phyloP scores from a whole-genome alignment of 2,113 vertebrate species.

The Hippocampus barbouri region DNA sequence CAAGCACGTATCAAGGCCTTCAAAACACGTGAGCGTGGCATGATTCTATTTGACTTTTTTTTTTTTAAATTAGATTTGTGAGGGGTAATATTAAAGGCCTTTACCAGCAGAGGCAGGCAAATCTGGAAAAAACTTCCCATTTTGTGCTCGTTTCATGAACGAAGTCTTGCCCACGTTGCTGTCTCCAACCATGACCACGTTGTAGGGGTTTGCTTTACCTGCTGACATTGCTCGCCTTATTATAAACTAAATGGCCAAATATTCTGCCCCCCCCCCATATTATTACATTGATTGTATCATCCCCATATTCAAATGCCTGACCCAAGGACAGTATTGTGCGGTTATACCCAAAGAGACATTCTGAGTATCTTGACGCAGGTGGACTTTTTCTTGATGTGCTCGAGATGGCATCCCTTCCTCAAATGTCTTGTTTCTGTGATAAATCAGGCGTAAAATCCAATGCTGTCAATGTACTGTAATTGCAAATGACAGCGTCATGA shows the following conservation, averaged over 20 bases:
- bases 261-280: too few relatives aligned
- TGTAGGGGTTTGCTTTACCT: slow-evolving; percentile 70
- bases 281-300: too few relatives aligned
- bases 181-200: slow-evolving; percentile 85
- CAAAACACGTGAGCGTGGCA: slow-evolving; percentile 15
- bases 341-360: slow-evolving; percentile 41
- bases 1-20: slow-evolving; percentile 83
- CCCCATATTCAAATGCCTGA: background rate
- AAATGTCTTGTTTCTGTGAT: background rate
- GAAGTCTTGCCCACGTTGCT: slow-evolving; percentile 89
- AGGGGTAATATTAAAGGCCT: slow-evolving; percentile 18
- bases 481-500: background rate
- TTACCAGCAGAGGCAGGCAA: slow-evolving; percentile 81
- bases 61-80: background rate
- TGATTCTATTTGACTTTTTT: slow-evolving; percentile 2
- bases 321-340: background rate
- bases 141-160: slow-evolving; percentile 79
- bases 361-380: slow-evolving; percentile 7
- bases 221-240: background rate
- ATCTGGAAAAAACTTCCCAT: slow-evolving; percentile 66
- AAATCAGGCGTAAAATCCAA: background rate
- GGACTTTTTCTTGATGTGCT: background rate
- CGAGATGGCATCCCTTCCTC: slow-evolving; percentile 3
- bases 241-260: too few relatives aligned
- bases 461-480: background rate